phyloP scores from a whole-genome alignment of 1,140 invertebrate genomes.

The Drosophila repletoides region DNA sequence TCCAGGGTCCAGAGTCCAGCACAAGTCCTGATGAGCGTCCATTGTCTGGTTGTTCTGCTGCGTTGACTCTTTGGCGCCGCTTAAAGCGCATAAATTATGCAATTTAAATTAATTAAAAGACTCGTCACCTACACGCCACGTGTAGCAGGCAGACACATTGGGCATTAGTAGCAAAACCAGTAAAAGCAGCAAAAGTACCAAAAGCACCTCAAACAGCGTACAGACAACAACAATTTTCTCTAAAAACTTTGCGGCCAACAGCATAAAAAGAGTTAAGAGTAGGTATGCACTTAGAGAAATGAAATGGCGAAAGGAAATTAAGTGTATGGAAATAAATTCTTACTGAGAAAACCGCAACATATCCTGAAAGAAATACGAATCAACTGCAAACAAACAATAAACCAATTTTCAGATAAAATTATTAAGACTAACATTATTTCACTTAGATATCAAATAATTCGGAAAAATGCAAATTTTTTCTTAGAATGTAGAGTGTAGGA shows the following conservation, averaged over 20 bases:
- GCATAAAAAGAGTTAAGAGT: background rate
- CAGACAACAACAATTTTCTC: constrained; percentile 19
- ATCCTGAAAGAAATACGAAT: too few species aligned
- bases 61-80: constrained; percentile 24
- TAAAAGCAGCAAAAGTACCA: too few species aligned
- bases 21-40: constrained; percentile 53
- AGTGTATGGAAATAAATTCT: too few species aligned
- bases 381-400: too few species aligned
- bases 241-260: constrained; percentile 15
- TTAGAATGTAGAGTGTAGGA: constrained; percentile 5
- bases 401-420: too few species aligned
- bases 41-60: constrained; percentile 44
- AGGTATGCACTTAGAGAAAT: background rate
- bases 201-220: constrained; percentile 19
- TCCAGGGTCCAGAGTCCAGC: background rate
- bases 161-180: constrained; percentile 45
- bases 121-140: constrained; percentile 52
- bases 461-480: background rate
- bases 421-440: background rate
- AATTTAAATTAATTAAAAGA: constrained; percentile 74
- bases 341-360: too few species aligned
- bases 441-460: too few species aligned
- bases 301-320: too few species aligned
- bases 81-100: constrained; percentile 63
- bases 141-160: constrained; percentile 8